A percentile compares a stretch with the other conserved stretches of the same genome.
Conservation (phyloP, 2,113 vertebrate species). For the Hemichromis elongatus region DNA sequence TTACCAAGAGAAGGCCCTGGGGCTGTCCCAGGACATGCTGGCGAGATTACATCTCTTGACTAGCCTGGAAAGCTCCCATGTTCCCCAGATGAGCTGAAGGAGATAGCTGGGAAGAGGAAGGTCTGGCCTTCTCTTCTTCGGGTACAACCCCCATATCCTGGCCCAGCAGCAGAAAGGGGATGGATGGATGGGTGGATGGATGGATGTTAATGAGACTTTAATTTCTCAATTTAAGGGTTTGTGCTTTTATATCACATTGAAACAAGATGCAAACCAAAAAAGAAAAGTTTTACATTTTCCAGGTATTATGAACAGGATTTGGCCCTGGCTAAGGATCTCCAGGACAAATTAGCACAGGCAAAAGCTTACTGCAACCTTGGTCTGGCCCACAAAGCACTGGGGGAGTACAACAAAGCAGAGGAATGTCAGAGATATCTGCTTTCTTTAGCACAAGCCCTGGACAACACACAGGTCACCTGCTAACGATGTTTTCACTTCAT, state of each 20-base stretch:
- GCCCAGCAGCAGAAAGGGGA: background rate
- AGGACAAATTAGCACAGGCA: constrained; percentile 91
- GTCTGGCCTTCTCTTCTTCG: background rate
- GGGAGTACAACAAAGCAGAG: constrained; percentile 85
- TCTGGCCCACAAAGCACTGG: constrained; percentile 90
- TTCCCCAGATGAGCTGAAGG: background rate
- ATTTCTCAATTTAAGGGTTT: background rate
- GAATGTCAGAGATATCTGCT: constrained; percentile 93
- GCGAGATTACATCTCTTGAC: background rate
- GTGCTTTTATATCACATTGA: background rate
- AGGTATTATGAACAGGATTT: constrained; percentile 92
- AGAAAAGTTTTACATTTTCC: background rate
- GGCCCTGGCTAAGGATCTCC: constrained; percentile 90
- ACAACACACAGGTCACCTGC: constrained; percentile 78
- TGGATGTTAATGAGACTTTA: background rate
- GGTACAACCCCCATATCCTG: background rate
- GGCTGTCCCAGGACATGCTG: background rate
- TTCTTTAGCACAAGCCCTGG: constrained; percentile 86
- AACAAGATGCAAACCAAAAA: background rate
- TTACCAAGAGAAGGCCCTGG: background rate
- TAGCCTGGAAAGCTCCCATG: background rate
- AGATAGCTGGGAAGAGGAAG: background rate
- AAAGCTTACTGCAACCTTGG: constrained; percentile 97
- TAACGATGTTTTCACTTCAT: background rate
- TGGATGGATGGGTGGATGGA: background rate